These are phyloP conservation scores for Sarcophaga variegata DNA, from an alignment of 2,888 invertebrate genomes.

Conservation along the genomic window DNA sequence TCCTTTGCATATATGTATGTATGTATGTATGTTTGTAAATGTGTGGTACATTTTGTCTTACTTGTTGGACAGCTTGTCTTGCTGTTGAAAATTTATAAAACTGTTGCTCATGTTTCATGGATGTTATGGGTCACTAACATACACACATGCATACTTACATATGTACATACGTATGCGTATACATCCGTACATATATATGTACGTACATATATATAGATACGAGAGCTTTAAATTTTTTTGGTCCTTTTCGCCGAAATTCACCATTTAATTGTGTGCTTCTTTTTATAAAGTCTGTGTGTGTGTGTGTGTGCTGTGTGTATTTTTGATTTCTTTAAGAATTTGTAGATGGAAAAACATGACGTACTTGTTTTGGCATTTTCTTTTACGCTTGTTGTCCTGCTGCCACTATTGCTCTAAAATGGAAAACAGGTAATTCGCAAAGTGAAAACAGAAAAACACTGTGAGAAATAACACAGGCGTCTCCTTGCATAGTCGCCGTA, in stretches of 20 bases:
- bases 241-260: conserved; percentile 34
- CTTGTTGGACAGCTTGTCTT: conserved; percentile 66
- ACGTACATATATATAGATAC: not conserved
- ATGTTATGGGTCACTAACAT: conserved; percentile 22
- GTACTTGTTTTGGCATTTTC: conserved; percentile 60
- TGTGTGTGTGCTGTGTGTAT: too few relatives aligned
- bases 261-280: conserved; percentile 9
- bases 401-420: not conserved
- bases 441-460: conserved; percentile 27
- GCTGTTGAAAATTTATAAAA: conserved; percentile 48
- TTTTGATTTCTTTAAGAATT: too few relatives aligned
- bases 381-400: conserved; percentile 28
- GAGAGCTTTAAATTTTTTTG: conserved; percentile 13
- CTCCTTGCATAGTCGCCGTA: too few relatives aligned
- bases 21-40: too few relatives aligned
- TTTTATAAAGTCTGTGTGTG: not conserved
- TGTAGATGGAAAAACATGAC: conserved; percentile 35
- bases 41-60: conserved; percentile 21
- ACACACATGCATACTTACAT: not conserved
- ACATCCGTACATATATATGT: not conserved
- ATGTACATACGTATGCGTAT: not conserved
- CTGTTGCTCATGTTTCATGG: conserved; percentile 61
- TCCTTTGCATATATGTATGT: not conserved
- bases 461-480: not conserved
- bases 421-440: conserved; percentile 40